These are phyloP conservation scores for Nanorana parkeri DNA, from an alignment of 2,113 vertebrate species.

Conservation along the genomic window DNA sequence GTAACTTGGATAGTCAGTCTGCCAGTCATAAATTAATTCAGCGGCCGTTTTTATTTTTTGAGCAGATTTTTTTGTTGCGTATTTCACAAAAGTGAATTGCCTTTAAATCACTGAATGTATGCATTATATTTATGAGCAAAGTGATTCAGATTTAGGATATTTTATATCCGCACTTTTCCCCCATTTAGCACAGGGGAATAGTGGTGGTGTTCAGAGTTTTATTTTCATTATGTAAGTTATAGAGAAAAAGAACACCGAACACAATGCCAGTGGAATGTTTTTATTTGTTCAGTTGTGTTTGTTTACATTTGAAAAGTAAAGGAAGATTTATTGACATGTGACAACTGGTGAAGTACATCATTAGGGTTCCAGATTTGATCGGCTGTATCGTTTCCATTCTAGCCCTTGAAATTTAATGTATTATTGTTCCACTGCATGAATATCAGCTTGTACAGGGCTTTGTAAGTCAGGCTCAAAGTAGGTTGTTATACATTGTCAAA, in stretches of 20 bases:
- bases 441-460: not conserved
- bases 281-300: too few species aligned
- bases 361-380: too few species aligned
- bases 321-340: too few species aligned
- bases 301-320: too few species aligned
- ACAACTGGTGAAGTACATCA: too few species aligned
- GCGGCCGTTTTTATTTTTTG: not conserved
- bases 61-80: not conserved
- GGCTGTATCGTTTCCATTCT: too few species aligned
- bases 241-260: too few species aligned
- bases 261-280: too few species aligned
- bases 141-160: not conserved
- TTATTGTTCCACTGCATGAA: not conserved
- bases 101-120: conserved; percentile 41
- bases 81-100: not conserved
- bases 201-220: too few species aligned
- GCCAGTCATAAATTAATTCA: conserved; percentile 8
- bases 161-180: not conserved
- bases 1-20: conserved; percentile 44
- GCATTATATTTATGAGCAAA: conserved; percentile 20
- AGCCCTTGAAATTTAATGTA: not conserved
- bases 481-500: not conserved
- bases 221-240: too few species aligned
- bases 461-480: not conserved
- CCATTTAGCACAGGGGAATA: too few species aligned